Evolutionary conservation across 1,140 invertebrate species (phyloP).

Genomic region (Drosophila bocki): DNA sequence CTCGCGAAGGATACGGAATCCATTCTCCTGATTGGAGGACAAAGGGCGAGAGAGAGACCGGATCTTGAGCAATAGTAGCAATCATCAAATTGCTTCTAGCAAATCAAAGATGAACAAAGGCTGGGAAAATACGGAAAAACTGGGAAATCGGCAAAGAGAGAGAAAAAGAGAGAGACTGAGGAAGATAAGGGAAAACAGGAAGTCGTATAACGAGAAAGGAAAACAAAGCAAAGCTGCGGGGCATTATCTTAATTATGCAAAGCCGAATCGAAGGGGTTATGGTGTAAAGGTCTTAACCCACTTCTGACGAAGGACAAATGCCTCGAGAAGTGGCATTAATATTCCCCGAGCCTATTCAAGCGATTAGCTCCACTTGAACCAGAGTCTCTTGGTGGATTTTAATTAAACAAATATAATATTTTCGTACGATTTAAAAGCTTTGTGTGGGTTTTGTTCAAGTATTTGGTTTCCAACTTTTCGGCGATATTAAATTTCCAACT

Average conservation of each 20-base stretch:
- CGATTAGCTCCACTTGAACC: neutral
- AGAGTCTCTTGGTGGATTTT: neutral
- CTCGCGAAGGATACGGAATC: conserved; percentile 29
- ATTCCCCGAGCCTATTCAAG: neutral
- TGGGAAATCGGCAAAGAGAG: neutral
- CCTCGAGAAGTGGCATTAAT: conserved; percentile 2
- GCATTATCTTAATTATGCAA: conserved; percentile 53
- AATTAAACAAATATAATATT: neutral
- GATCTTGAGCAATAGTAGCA: conserved; percentile 15
- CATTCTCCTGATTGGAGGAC: conserved; percentile 10
- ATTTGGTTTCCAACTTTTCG: neutral
- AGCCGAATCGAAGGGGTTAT: conserved; percentile 26
- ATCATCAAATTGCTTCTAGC: conserved; percentile 38
- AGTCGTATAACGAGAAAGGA: conserved; percentile 19
- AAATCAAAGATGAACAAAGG: conserved; percentile 45
- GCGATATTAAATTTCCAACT: conserved; percentile 9
- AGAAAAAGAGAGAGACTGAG: neutral
- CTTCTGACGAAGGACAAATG: neutral
- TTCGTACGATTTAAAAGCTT: neutral
- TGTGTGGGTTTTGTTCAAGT: neutral
- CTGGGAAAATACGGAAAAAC: neutral
- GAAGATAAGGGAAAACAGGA: conserved; percentile 13
- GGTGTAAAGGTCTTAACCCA: conserved; percentile 15
- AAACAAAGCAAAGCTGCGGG: conserved; percentile 28
- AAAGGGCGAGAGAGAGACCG: conserved; percentile 5